Evolutionary conservation across 2,888 invertebrate genomes (phyloP), one percentile per base, ranked within the genome.

Genomic region (Macrophya alboannulata): DNA sequence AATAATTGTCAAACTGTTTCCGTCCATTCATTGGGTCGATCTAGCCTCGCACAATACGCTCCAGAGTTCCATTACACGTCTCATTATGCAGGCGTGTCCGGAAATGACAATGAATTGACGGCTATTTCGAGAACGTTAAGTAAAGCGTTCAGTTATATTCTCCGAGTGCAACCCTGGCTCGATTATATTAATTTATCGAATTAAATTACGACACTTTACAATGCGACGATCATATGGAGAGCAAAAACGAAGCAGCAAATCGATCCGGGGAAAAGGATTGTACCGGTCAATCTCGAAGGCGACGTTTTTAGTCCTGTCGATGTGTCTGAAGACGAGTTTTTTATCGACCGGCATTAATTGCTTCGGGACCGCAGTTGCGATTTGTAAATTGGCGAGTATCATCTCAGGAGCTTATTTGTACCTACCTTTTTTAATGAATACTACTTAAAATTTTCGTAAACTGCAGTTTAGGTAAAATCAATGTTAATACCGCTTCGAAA

Each of bases 41-140:
- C 45, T 76, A 21, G 21, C 17, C 31, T 76, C 25, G 17, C 45
- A 77, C 77, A 77, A 77, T 37, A 37, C 25, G 51, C 31, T 31
- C 12, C 55, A 51, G 31, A 51, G 37, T 31, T 77, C 55, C 51
- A 51, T 37, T 51, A 77, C 77, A 31, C 77, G 37, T 77, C 55
- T 77, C 55, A 55, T 77, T 55, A 77, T 55, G 55, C 51, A 77
- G 17, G 55, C 31, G 77, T 55, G 45, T 8, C 6, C 51, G n/a
- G 55, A 37, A 43, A 55, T 77, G 77, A 77, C 31, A 77, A 31
- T 55, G 55, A 77, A 43, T 37, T 25, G 15, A 55, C 51, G 77
- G 9, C 48, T 48, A 25, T 12, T 76, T 10, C 76, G 48, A 48
- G 76, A 4, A 6, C 15, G 76, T 21, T 31, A 48, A 76, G 45